A percentile compares a stretch with the other conserved stretches of the same genome.
Evolutionary conservation across 2,797 vertebrate species (phyloP).

Genomic region (Austrolebias charrua): DNA sequence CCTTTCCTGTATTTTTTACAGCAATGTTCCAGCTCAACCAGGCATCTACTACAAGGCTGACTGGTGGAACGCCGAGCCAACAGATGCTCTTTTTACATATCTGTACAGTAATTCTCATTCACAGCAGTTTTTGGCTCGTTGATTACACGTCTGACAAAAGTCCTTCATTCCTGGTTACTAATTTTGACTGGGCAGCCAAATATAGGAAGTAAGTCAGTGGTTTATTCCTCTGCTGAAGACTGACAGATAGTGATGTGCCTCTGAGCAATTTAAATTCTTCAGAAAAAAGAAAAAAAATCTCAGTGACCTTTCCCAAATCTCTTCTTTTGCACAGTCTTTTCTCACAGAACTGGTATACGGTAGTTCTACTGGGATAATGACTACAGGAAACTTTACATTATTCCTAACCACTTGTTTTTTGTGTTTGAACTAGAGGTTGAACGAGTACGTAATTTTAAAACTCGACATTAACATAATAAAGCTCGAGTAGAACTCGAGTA

Average conservation of each 20-base stretch:
- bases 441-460: too few species aligned
- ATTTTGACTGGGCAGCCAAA: slow-evolving; percentile 8
- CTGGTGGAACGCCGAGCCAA: too few species aligned
- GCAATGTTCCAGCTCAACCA: background rate
- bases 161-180: slow-evolving; percentile 1
- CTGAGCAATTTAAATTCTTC: background rate
- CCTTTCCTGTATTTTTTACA: too few species aligned
- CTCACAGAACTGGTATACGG: background rate
- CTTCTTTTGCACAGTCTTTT: background rate
- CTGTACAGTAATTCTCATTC: too few species aligned
- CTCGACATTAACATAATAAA: too few species aligned
- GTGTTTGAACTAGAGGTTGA: too few species aligned
- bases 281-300: background rate
- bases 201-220: background rate
- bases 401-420: too few species aligned
- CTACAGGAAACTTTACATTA: too few species aligned
- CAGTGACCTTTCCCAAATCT: background rate
- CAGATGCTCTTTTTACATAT: too few species aligned
- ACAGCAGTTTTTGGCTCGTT: background rate
- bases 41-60: background rate
- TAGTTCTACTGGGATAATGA: background rate
- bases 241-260: slow-evolving; percentile 2
- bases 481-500: too few species aligned
- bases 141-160: slow-evolving; percentile 14
- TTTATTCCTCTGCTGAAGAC: background rate